Percentiles rank a stretch among this genome's conserved stretches.
These are phyloP conservation scores for Acanthopagrus latus DNA, from an alignment of 2,797 vertebrate species.

Conservation along the genomic window DNA sequence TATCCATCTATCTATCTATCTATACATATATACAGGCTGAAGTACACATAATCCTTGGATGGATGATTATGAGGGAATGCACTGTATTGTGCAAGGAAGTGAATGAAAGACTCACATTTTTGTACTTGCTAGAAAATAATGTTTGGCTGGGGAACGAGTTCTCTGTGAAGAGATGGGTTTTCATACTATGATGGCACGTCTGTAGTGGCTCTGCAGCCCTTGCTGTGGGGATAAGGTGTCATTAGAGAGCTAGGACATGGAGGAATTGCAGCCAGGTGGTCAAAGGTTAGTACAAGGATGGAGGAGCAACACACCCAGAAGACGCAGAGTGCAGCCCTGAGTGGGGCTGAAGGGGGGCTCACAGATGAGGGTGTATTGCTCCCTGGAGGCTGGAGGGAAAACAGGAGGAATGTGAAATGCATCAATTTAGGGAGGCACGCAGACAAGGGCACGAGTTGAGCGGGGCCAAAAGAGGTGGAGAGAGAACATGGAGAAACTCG, in stretches of 20 bases:
- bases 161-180: slow-evolving; percentile 25
- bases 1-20: too few relatives aligned
- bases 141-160: background rate
- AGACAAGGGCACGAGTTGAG: slow-evolving; percentile 47
- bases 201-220: slow-evolving; percentile 35
- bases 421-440: slow-evolving; percentile 40
- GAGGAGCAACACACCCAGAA: slow-evolving; percentile 29
- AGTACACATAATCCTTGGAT: background rate
- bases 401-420: slow-evolving; percentile 56
- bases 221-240: slow-evolving; percentile 45
- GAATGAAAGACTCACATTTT: background rate
- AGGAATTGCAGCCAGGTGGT: slow-evolving; percentile 55
- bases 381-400: slow-evolving; percentile 42
- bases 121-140: background rate
- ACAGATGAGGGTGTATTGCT: slow-evolving; percentile 24
- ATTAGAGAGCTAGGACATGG: slow-evolving; percentile 52
- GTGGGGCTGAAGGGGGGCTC: slow-evolving; percentile 16
- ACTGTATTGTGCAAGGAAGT: background rate
- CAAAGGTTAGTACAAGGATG: slow-evolving; percentile 64
- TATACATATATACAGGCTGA: too few relatives aligned
- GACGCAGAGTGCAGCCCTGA: slow-evolving; percentile 28
- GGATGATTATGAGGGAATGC: background rate
- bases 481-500: slow-evolving; percentile 13
- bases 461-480: slow-evolving; percentile 2
- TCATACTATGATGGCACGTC: slow-evolving; percentile 1